Conservation (phyloP, 2,797 vertebrate genomes). For the Onychomys torridus region DNA sequence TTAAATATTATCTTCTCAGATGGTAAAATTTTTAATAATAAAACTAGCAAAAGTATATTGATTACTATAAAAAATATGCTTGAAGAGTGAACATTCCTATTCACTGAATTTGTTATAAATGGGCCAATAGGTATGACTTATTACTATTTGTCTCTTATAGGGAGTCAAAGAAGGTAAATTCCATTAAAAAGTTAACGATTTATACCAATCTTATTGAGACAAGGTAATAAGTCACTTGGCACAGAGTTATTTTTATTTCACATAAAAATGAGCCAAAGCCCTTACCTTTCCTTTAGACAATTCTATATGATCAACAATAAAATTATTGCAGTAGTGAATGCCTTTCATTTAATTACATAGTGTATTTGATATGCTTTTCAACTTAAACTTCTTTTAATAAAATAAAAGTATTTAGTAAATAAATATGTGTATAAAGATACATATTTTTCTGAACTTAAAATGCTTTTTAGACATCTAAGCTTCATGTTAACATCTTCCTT, state of each 20-base stretch:
- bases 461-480: not conserved
- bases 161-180: not conserved
- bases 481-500: not conserved
- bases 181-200: constrained; percentile 51
- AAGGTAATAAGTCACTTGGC: constrained; percentile 19
- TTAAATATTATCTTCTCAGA: not conserved
- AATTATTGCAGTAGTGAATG: not conserved
- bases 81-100: not conserved
- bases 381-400: not conserved
- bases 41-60: not conserved
- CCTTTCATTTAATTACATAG: not conserved
- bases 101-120: not conserved
- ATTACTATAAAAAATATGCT: not conserved
- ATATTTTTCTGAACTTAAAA: constrained; percentile 2
- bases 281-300: not conserved
- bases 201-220: not conserved
- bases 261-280: not conserved
- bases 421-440: not conserved
- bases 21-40: not conserved
- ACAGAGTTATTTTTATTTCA: constrained; percentile 3
- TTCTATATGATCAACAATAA: not conserved
- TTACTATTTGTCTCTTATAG: constrained; percentile 18
- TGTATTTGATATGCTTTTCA: not conserved
- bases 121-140: not conserved
- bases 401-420: not conserved